Evolutionary conservation across 2,888 invertebrate species (phyloP).

Genomic region (Rhodophaea formosa): DNA sequence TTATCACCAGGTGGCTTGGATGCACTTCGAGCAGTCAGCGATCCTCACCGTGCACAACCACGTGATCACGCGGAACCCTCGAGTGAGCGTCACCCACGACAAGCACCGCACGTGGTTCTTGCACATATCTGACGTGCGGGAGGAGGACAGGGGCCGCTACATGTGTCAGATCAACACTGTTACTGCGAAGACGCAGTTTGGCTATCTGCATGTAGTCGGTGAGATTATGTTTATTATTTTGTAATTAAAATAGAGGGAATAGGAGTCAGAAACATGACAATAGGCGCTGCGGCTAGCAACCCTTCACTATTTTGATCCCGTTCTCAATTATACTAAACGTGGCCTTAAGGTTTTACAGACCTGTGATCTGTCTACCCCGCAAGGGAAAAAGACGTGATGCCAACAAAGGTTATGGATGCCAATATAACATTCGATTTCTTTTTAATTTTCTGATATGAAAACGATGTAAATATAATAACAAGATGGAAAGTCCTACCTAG

Average conservation of each 20-base stretch:
- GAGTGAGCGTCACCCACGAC: slow-evolving; percentile 95
- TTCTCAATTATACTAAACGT: no score
- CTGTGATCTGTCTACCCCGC: no score
- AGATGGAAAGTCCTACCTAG: no score
- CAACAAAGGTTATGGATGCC: no score
- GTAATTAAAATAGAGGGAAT: not conserved
- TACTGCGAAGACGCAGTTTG: slow-evolving; percentile 95
- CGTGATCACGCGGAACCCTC: slow-evolving; percentile 95
- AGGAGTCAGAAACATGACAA: no score
- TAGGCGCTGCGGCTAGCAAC: no score
- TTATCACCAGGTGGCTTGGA: slow-evolving; percentile 93
- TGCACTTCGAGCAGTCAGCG: slow-evolving; percentile 96
- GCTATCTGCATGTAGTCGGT: slow-evolving; percentile 96
- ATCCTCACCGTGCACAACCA: slow-evolving; percentile 96
- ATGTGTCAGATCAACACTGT: slow-evolving; percentile 98
- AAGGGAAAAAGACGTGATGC: no score
- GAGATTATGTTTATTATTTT: slow-evolving; percentile 51
- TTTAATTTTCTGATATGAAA: no score
- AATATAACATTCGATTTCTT: no score
- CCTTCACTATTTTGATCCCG: no score
- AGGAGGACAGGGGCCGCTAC: slow-evolving; percentile 94
- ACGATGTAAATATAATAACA: no score
- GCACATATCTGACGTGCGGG: slow-evolving; percentile 94
- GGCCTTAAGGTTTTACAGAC: no score
- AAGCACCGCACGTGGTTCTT: slow-evolving; percentile 96